Evolutionary conservation across 2,888 invertebrate genomes (phyloP).

Genomic region (Pheosia tremula): DNA sequence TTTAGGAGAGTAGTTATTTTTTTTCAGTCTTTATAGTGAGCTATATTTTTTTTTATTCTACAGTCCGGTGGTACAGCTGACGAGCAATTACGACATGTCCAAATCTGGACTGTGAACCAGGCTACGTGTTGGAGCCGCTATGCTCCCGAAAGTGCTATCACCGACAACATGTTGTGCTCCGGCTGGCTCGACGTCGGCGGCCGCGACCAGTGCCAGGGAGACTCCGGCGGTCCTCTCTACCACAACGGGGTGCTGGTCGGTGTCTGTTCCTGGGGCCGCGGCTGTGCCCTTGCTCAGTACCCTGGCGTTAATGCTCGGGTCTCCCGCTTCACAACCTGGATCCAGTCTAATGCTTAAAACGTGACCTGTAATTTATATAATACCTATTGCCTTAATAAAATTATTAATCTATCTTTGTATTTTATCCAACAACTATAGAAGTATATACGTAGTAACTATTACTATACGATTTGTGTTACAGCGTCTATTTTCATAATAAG

Average conservation of each 20-base stretch:
- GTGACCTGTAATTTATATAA: constrained; percentile 8
- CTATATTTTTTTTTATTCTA: neutral
- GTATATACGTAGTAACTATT: too few relatives aligned
- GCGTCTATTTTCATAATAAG: too few relatives aligned
- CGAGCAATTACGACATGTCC: constrained; percentile 49
- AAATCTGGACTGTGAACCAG: constrained; percentile 50
- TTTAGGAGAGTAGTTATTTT: too few relatives aligned
- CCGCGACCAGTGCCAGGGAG: constrained; percentile 49
- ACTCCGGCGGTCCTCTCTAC: constrained; percentile 50
- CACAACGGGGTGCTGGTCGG: constrained; percentile 46
- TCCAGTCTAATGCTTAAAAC: constrained; percentile 44
- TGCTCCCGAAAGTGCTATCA: constrained; percentile 20
- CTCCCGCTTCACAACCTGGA: constrained; percentile 44
- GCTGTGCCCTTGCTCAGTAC: constrained; percentile 37
- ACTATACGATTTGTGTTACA: too few relatives aligned
- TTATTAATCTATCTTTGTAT: neutral
- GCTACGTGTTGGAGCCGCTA: constrained; percentile 33
- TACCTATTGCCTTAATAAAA: neutral
- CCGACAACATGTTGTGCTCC: constrained; percentile 48
- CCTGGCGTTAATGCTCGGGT: constrained; percentile 49
- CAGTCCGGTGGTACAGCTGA: constrained; percentile 32
- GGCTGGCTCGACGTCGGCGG: constrained; percentile 47
- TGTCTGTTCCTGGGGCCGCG: constrained; percentile 43
- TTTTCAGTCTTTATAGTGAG: too few relatives aligned
- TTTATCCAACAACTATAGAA: neutral